Percentiles rank a stretch among this genome's conserved stretches.
Conservation (phyloP, 2,888 invertebrate genomes). For the Temnothorax unifasciatus region DNA sequence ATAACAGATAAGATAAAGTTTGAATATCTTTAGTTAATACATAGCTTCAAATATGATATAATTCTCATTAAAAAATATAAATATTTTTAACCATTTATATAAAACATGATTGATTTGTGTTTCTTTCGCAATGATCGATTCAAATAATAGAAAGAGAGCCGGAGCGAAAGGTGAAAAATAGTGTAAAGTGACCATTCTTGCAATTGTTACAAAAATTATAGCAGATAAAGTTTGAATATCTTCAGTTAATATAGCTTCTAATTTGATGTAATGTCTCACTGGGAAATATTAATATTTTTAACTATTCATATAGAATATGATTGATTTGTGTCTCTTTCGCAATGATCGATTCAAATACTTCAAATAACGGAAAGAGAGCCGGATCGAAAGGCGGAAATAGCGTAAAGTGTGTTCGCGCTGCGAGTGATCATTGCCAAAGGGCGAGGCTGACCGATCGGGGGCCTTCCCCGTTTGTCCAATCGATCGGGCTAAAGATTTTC, state of each 20-base stretch:
- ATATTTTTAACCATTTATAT: background rate
- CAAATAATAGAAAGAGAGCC: conserved; percentile 35
- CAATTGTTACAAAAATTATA: background rate
- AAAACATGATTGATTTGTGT: conserved; percentile 8
- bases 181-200: background rate
- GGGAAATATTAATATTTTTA: background rate
- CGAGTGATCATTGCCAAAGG: conserved; percentile 73
- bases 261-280: background rate
- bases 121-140: conserved; percentile 4
- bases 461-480: conserved; percentile 80
- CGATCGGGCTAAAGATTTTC: conserved; percentile 82
- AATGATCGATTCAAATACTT: conserved; percentile 2
- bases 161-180: too few relatives aligned
- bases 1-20: background rate
- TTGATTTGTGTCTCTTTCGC: conserved; percentile 13
- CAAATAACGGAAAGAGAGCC: conserved; percentile 38
- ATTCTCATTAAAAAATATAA: background rate
- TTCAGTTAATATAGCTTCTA: background rate
- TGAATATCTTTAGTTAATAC: background rate
- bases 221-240: background rate
- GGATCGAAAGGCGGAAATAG: conserved; percentile 67
- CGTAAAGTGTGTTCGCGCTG: conserved; percentile 71
- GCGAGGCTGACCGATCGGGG: conserved; percentile 72
- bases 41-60: background rate
- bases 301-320: background rate